Evolutionary conservation across 2,113 vertebrate species (phyloP).

Genomic region (Erythrocercus mccallii): DNA sequence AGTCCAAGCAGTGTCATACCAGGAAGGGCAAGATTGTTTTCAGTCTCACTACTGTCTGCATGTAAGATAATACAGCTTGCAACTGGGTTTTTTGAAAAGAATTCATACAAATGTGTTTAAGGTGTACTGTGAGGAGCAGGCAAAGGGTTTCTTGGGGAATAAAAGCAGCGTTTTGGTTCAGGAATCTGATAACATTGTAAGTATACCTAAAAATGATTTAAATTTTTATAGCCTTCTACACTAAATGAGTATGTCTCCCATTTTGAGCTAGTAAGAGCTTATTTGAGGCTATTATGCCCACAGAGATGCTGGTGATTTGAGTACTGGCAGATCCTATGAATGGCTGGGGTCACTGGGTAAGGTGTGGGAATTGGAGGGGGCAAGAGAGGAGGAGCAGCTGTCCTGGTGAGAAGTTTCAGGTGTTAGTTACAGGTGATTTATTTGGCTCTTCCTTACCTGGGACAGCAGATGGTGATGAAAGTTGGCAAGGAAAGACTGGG

Average conservation of each 20-base stretch:
- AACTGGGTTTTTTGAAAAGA: background rate
- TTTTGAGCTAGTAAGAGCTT: background rate
- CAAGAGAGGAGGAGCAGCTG: background rate
- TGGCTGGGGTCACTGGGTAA: conserved; percentile 12
- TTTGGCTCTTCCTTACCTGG: background rate
- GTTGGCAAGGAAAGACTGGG: background rate
- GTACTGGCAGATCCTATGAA: background rate
- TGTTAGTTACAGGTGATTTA: background rate
- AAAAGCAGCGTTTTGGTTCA: background rate
- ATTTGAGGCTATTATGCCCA: background rate
- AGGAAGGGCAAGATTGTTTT: background rate
- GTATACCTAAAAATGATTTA: background rate
- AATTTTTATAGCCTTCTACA: background rate
- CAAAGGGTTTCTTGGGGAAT: background rate
- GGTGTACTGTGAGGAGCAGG: background rate
- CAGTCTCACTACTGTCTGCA: background rate
- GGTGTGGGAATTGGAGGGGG: background rate
- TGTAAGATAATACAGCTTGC: background rate
- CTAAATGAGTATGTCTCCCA: background rate
- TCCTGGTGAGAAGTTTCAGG: background rate
- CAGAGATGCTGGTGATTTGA: background rate
- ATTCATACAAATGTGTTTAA: background rate
- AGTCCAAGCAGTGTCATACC: background rate
- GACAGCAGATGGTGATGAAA: background rate
- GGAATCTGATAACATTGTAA: background rate